A percentile compares a stretch with the other conserved stretches of the same genome.
These are phyloP conservation scores for Naso thynnoides DNA, from an alignment of 2,797 vertebrate species.

Conservation along the genomic window DNA sequence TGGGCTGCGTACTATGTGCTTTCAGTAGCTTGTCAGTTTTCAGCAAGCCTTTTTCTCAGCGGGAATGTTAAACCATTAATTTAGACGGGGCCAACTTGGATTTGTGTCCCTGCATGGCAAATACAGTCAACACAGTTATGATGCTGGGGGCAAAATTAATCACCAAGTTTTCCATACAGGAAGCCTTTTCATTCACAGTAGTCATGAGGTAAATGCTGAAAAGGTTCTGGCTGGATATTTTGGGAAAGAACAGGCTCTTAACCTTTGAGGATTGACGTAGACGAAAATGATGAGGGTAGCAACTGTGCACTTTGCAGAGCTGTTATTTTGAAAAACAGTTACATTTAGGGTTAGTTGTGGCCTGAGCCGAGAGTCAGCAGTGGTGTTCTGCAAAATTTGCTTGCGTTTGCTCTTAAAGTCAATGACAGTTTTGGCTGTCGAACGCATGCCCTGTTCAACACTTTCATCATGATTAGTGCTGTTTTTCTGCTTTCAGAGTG, in stretches of 20 bases:
- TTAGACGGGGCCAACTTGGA: conserved; percentile 26
- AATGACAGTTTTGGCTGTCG: conserved; percentile 40
- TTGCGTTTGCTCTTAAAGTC: conserved; percentile 36
- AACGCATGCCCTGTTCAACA: conserved; percentile 29
- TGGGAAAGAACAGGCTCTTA: conserved; percentile 60
- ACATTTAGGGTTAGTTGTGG: conserved; percentile 40
- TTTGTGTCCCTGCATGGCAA: conserved; percentile 35
- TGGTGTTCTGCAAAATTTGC: conserved; percentile 23
- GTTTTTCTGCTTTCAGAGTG: conserved; percentile 37
- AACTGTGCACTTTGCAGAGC: conserved; percentile 34
- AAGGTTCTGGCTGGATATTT: conserved; percentile 62
- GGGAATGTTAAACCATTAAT: conserved; percentile 36
- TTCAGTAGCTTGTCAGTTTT: conserved; percentile 16
- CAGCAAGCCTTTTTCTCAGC: conserved; percentile 15
- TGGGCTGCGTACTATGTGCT: not conserved
- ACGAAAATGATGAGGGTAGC: conserved; percentile 56
- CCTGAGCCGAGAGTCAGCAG: conserved; percentile 23
- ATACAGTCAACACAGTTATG: conserved; percentile 60
- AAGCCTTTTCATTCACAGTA: conserved; percentile 60
- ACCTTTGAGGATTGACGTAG: conserved; percentile 66
- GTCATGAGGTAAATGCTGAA: conserved; percentile 71
- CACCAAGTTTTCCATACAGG: conserved; percentile 65
- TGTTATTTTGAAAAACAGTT: conserved; percentile 65
- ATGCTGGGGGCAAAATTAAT: conserved; percentile 67
- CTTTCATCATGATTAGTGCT: conserved; percentile 31